Base-by-base conservation (phyloP, 1,140 invertebrate species). In the Solenopsis invicta region DNA sequence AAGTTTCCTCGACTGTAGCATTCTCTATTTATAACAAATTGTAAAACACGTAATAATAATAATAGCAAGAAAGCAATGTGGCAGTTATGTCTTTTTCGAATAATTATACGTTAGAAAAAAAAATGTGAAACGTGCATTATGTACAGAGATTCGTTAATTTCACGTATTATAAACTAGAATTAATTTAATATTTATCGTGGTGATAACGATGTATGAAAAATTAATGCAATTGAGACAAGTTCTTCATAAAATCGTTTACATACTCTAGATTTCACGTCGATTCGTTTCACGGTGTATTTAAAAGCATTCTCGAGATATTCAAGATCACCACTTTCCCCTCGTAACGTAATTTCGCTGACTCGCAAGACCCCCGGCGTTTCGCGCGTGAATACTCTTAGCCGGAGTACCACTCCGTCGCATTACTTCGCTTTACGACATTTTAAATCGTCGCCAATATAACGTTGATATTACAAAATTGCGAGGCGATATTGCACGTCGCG, bases 391-490 rank as follows among this genome's bases (percentile, higher is more conserved):
- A 75, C 16, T 75, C 54, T 62, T 48, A 61, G 59, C 12, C 37
- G 54, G 21, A 48, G 41, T 54, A 48, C n/a, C n/a, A 34, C 76
- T 5, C 9, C 50, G 50, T 41, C 66, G 69, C 37, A 37, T 84
- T 75, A 75, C 61, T 62, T 84, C 69, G 54, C 56, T 84, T 84
- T 75, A 74, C 45, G 69, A 62, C 29, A 61, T 75, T 61, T 75
- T 75, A 84, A 84, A 84, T 84, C 37, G 69, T 75, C 69, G 54
- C 24, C 56, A 72, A 84, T 75, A 62, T 62, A 62, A 75, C 56
- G 56, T 45, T 8, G 45, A 84, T 74, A 75, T 84, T 84, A 62
- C 56, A 54, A 74, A 84, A 84, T 74, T 61, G 13, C 69, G 37
- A 59, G 41, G 37, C 16, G 69, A 24, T 54, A 75, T 75, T 37